Conservation (phyloP, 2,113 vertebrate species). For the Oreochromis niloticus region DNA sequence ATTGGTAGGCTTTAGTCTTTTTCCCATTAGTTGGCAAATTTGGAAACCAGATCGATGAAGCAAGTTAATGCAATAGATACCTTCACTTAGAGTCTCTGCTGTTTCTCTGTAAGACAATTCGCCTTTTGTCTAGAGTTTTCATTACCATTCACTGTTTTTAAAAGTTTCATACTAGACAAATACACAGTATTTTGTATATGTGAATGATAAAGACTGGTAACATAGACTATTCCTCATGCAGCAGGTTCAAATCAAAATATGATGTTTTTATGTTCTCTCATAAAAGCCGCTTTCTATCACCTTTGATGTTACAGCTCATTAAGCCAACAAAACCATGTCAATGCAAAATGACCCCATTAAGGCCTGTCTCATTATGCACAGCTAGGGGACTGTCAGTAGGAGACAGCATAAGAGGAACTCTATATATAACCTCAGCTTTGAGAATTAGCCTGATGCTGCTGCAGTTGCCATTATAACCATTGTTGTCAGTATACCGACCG, state of each 20-base stretch:
- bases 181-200: neutral
- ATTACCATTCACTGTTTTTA: neutral
- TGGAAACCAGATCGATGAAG: constrained; percentile 46
- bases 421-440: constrained; percentile 56
- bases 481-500: constrained; percentile 36
- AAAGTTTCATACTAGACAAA: neutral
- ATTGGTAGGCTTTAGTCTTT: constrained; percentile 12
- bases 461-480: constrained; percentile 43
- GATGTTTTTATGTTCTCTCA: constrained; percentile 10
- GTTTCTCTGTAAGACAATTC: neutral
- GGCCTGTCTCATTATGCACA: constrained; percentile 55
- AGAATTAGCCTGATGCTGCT: constrained; percentile 39
- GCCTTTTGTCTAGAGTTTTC: neutral
- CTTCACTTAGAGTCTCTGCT: neutral
- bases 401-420: constrained; percentile 49
- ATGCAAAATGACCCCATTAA: constrained; percentile 59
- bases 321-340: constrained; percentile 55
- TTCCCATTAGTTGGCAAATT: constrained; percentile 6
- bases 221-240: neutral
- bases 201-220: neutral
- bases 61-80: neutral
- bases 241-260: constrained; percentile 17
- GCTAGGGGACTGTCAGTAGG: constrained; percentile 49
- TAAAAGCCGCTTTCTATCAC: constrained; percentile 42
- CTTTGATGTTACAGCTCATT: constrained; percentile 61